Evolutionary conservation across 37 sponge, comb jelly and placozoan genomes (phyloP).

Genomic region (Petrosia ficiformis): DNA sequence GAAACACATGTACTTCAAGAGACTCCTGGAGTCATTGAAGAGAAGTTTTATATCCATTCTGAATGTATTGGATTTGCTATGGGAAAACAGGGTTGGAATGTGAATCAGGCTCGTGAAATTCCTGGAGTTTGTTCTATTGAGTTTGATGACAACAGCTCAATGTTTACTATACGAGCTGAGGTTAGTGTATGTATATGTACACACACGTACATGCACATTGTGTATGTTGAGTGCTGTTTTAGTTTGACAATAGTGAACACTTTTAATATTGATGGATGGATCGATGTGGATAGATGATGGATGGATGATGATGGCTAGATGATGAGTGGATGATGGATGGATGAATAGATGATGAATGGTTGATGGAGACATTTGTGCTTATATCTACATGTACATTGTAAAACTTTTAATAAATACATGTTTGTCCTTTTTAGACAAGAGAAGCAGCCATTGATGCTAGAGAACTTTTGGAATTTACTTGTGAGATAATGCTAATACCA

Average conservation of each 20-base stretch:
- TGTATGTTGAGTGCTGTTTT: too few relatives aligned
- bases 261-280: too few relatives aligned
- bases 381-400: not conserved
- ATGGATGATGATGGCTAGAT: too few relatives aligned
- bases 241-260: too few relatives aligned
- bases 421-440: constrained; percentile 27
- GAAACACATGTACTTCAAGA: too few relatives aligned
- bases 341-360: too few relatives aligned
- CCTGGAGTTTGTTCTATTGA: constrained; percentile 58
- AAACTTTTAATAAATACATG: too few relatives aligned
- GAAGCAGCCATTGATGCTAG: constrained; percentile 61
- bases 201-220: too few relatives aligned
- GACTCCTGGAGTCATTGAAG: constrained; percentile 20
- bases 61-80: constrained; percentile 80
- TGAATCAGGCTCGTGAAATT: constrained; percentile 60
- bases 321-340: too few relatives aligned
- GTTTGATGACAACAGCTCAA: constrained; percentile 52
- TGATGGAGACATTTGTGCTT: too few relatives aligned
- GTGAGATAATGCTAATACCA: constrained; percentile 41
- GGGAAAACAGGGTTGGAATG: constrained; percentile 68
- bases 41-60: constrained; percentile 43
- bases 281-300: too few relatives aligned
- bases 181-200: too few relatives aligned
- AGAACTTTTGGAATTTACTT: constrained; percentile 48
- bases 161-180: constrained; percentile 60